Base-by-base conservation (phyloP, 2,888 invertebrate species). In the Ceraclea dissimilis region DNA sequence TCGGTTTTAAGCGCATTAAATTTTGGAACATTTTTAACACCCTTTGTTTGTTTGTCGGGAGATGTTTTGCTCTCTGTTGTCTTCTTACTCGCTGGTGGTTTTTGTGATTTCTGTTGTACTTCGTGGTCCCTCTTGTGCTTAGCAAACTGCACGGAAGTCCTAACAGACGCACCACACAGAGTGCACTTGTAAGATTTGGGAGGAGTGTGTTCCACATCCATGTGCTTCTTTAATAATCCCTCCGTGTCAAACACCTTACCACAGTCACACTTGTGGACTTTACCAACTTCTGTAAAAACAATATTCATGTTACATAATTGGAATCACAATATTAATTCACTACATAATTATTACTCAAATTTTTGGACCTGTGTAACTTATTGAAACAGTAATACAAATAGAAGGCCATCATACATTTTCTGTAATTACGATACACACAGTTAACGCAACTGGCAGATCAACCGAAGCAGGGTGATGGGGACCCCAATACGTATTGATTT, bases 121-220 rank as follows among this genome's bases (percentile, higher is more conserved):
- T 51, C 54, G 53, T 60, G 62, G 6, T 51, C 52, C 21, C 33
- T 44, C 46, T 58, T 60, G 49, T 58, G 60, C 33, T 60, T 60
- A 19, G 51, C 47, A 34, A 51, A 60, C 53, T 62, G 58, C 16
- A 52, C 50, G 4, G 60, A 58, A 11, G 62, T 60, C 18, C 62
- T 44, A 8, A 62, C 52, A 1, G 60, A 60, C 1, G 54, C 49
- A 17, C 60, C 60, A 52, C 58, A 58, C n/a, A 47, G 31, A 2
- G 52, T 43, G 44, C 62, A 61, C 43, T 60, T 49, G 48, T 52
- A 61, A 10, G 61, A 61, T 43, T 62, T 62, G 21, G 76, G 77
- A 61, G 77, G 77, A 17, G 77, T 77, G 69, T 77, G 78, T 60
- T 74, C 81, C 0, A 76, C 68, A 13, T 70, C 67, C 1, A 75